Evolutionary conservation across 2,888 invertebrate species (phyloP).

Genomic region (Dasypolia templi): DNA sequence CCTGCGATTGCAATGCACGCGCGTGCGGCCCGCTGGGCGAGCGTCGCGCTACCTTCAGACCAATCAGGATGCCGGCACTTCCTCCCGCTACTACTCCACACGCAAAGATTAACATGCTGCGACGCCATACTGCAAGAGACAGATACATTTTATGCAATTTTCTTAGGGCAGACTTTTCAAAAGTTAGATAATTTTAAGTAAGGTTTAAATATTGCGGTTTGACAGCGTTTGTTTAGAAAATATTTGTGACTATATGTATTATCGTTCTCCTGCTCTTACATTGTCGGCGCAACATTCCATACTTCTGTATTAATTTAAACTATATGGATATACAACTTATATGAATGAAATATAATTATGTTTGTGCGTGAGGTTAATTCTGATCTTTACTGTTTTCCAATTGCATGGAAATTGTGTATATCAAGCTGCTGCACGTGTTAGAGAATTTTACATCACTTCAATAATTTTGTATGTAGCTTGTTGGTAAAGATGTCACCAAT

Average conservation of each 20-base stretch:
- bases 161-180: neutral
- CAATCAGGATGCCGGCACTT: slow-evolving; percentile 79
- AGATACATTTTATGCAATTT: neutral
- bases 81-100: slow-evolving; percentile 82
- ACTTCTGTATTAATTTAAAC: too few relatives aligned
- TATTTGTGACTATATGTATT: neutral
- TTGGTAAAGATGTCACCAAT: neutral
- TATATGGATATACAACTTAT: too few relatives aligned
- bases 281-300: too few relatives aligned
- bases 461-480: neutral
- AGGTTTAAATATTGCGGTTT: neutral
- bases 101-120: slow-evolving; percentile 83
- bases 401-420: neutral
- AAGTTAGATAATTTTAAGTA: too few relatives aligned
- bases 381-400: neutral
- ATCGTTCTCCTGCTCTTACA: too few relatives aligned
- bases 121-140: slow-evolving; percentile 83
- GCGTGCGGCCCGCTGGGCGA: slow-evolving; percentile 80
- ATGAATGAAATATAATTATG: too few relatives aligned
- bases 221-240: neutral
- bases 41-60: slow-evolving; percentile 75
- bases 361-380: too few relatives aligned
- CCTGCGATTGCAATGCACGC: slow-evolving; percentile 82
- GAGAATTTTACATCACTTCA: neutral
- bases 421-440: neutral